These are phyloP conservation scores for Abrostola tripartita DNA, from an alignment of 2,888 invertebrate species.

Conservation along the genomic window DNA sequence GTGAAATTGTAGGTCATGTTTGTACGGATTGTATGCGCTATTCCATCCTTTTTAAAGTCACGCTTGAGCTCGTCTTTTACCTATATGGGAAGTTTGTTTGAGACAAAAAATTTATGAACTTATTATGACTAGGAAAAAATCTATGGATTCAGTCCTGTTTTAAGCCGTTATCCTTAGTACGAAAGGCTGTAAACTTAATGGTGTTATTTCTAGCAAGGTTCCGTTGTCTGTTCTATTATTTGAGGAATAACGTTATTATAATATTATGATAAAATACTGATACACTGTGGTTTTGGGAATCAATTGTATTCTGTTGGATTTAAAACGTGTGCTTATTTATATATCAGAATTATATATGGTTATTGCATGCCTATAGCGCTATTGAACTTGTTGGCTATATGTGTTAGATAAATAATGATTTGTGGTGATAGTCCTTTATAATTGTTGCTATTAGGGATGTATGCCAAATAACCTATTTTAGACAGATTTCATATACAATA, in stretches of 20 bases:
- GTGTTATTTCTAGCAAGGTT: background rate
- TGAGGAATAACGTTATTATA: background rate
- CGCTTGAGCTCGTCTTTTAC: background rate
- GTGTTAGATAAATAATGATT: background rate
- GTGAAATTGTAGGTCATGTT: constrained; percentile 42
- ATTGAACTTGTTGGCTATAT: background rate
- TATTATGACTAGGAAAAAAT: too few relatives aligned
- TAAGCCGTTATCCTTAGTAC: too few relatives aligned
- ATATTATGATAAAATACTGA: background rate
- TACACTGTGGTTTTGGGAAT: background rate
- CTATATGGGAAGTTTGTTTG: too few relatives aligned
- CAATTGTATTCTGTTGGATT: background rate
- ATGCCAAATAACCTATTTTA: background rate
- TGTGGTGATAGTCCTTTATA: background rate
- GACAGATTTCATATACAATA: constrained; percentile 1
- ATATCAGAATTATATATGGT: background rate
- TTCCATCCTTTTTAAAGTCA: constrained; percentile 1
- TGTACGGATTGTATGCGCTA: constrained; percentile 19
- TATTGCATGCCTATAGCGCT: background rate
- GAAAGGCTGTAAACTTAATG: too few relatives aligned
- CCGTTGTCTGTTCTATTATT: background rate
- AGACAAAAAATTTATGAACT: too few relatives aligned
- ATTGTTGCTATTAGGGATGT: background rate
- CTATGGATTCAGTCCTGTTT: too few relatives aligned
- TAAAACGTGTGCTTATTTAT: background rate